Evolutionary conservation across 2,888 invertebrate species (phyloP).

Genomic region (Drosophila greeni): DNA sequence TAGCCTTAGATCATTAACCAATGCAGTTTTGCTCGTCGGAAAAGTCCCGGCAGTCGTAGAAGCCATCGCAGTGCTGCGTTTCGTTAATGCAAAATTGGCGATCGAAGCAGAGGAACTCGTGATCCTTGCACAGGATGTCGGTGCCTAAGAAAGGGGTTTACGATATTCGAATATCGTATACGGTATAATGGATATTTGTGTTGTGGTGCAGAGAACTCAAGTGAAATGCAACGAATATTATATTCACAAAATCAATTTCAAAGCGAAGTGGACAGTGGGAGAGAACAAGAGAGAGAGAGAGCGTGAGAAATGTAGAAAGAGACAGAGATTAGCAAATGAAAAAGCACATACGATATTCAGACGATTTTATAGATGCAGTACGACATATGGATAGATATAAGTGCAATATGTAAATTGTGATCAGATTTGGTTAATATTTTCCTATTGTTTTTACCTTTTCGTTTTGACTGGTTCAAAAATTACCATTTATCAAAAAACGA

Average conservation of each 20-base stretch:
- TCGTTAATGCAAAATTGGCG: conserved; percentile 88
- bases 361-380: conserved; percentile 14
- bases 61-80: conserved; percentile 90
- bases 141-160: conserved; percentile 61
- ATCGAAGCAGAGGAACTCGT: conserved; percentile 86
- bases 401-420: neutral
- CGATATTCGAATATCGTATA: neutral
- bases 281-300: conserved; percentile 15
- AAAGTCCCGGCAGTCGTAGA: conserved; percentile 93
- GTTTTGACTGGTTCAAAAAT: neutral
- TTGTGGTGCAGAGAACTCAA: conserved; percentile 15
- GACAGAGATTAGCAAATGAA: conserved; percentile 40
- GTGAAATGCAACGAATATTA: neutral
- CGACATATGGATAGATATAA: neutral
- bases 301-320: conserved; percentile 25
- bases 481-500: neutral
- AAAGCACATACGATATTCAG: conserved; percentile 24
- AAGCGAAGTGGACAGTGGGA: conserved; percentile 18
- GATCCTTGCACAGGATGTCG: conserved; percentile 80
- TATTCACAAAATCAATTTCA: conserved; percentile 12
- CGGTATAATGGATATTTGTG: neutral
- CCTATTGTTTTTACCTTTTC: neutral
- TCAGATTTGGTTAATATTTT: neutral
- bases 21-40: conserved; percentile 94
- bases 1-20: conserved; percentile 77